phyloP scores from a whole-genome alignment of 2,888 invertebrate genomes.

The Folsomia manolachei region DNA sequence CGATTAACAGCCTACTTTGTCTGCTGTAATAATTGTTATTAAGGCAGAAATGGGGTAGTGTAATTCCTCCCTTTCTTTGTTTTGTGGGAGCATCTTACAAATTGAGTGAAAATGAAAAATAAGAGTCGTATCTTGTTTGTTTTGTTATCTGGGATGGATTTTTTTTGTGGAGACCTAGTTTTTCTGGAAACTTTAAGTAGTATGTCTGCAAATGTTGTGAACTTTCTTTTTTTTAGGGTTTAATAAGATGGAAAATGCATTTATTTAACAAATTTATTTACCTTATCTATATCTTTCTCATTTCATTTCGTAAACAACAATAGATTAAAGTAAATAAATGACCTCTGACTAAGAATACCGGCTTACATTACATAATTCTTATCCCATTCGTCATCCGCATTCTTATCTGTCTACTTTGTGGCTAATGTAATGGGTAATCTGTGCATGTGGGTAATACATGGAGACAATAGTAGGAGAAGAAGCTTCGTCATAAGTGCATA shows the following conservation, averaged over 20 bases:
- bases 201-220: no score
- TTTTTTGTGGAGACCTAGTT: not conserved
- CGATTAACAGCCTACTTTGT: slow-evolving; percentile 30
- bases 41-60: slow-evolving; percentile 22
- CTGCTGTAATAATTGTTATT: slow-evolving; percentile 41
- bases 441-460: not conserved
- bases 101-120: not conserved
- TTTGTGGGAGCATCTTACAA: not conserved
- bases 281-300: not conserved
- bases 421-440: no score
- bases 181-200: not conserved
- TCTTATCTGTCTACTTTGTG: not conserved
- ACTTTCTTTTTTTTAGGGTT: not conserved
- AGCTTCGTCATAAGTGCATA: not conserved
- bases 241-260: not conserved
- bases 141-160: not conserved
- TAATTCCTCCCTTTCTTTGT: slow-evolving; percentile 37
- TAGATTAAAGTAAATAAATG: not conserved
- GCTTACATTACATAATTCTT: not conserved
- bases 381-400: not conserved
- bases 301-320: not conserved
- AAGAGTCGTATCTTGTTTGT: not conserved
- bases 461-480: not conserved
- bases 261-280: no score
- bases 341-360: not conserved